Percentiles rank a stretch among this genome's conserved stretches.
Evolutionary conservation across 2,888 invertebrate genomes (phyloP).

Genomic region (Lydus trimaculatus): DNA sequence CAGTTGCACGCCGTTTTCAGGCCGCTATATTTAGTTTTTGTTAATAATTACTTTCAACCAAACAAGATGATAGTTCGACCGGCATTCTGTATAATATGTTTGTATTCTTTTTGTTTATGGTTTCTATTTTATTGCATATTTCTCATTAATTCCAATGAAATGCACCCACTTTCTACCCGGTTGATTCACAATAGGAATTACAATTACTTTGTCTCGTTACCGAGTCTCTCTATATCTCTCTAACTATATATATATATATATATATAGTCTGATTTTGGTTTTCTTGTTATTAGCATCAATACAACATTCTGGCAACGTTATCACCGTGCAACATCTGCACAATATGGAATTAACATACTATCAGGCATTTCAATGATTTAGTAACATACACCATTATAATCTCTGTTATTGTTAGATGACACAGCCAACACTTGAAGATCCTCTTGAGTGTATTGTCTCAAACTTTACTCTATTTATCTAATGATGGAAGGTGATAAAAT

Average conservation of each 20-base stretch:
- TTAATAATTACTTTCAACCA: too few relatives aligned
- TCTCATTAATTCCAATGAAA: background rate
- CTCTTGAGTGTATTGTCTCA: too few relatives aligned
- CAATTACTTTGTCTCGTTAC: background rate
- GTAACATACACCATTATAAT: background rate
- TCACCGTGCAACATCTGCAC: background rate
- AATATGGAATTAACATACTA: constrained; percentile 1
- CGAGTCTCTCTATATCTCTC: background rate
- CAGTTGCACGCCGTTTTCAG: background rate
- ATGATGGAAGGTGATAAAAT: too few relatives aligned
- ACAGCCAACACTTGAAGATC: too few relatives aligned
- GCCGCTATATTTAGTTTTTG: too few relatives aligned
- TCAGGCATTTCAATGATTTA: background rate
- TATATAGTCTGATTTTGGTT: background rate
- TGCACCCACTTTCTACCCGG: background rate
- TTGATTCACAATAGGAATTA: background rate
- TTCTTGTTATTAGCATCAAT: background rate
- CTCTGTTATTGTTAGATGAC: background rate
- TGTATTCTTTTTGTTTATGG: too few relatives aligned
- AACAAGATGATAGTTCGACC: too few relatives aligned
- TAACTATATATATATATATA: too few relatives aligned
- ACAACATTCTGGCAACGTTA: background rate
- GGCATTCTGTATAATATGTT: too few relatives aligned
- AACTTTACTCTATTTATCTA: too few relatives aligned
- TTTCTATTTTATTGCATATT: too few relatives aligned